phyloP scores from a whole-genome alignment of 2,797 vertebrate species.

The Takifugu ocellatus region DNA sequence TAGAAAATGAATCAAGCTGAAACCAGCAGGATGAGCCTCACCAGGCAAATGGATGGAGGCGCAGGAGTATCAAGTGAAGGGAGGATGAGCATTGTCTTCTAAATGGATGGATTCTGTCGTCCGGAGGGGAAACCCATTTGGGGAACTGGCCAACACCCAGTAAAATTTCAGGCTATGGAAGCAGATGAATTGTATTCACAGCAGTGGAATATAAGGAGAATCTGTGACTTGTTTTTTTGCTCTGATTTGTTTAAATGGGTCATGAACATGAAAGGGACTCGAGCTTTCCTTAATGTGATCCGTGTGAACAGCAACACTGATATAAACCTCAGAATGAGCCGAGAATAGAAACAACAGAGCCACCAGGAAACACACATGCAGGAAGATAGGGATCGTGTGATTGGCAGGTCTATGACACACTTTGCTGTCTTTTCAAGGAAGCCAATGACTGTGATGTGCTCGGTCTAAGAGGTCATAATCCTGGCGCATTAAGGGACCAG shows the following conservation, averaged over 20 bases:
- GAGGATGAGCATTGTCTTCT: constrained; percentile 54
- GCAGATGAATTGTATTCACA: constrained; percentile 42
- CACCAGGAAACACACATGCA: constrained; percentile 39
- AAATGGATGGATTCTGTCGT: constrained; percentile 61
- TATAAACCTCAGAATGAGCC: constrained; percentile 9
- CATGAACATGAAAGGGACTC: neutral
- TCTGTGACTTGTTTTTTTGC: constrained; percentile 11
- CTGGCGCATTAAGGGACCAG: constrained; percentile 63
- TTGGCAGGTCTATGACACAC: constrained; percentile 57
- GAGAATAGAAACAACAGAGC: constrained; percentile 30
- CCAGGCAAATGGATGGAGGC: constrained; percentile 57
- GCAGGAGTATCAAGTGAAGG: constrained; percentile 40
- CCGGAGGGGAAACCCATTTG: constrained; percentile 58
- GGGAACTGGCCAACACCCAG: constrained; percentile 59
- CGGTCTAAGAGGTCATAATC: constrained; percentile 68
- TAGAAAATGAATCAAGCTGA: constrained; percentile 69
- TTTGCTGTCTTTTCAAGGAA: constrained; percentile 65
- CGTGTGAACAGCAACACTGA: constrained; percentile 1
- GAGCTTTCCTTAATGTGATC: neutral
- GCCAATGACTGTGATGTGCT: constrained; percentile 66
- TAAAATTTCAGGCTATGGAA: constrained; percentile 51
- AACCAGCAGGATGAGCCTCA: constrained; percentile 47
- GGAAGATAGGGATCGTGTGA: constrained; percentile 9
- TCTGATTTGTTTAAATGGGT: constrained; percentile 7
- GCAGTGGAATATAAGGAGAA: constrained; percentile 10